Percentiles rank a stretch among this genome's conserved stretches.
These are phyloP conservation scores for Battus philenor DNA, from an alignment of 1,140 invertebrate species.

Conservation along the genomic window DNA sequence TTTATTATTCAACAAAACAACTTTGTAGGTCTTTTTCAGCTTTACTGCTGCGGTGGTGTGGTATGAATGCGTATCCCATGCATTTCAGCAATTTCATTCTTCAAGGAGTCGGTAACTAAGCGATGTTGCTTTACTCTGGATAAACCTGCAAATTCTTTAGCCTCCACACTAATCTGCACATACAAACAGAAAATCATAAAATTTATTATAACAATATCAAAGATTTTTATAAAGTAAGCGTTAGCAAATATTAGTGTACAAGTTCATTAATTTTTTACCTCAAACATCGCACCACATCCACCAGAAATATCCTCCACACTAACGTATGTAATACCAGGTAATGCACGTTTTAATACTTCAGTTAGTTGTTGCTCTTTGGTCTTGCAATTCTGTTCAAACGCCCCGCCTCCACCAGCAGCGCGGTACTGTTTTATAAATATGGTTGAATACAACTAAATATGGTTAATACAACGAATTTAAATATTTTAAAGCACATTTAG, in stretches of 20 bases:
- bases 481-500: too few relatives aligned
- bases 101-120: constrained; percentile 85
- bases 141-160: constrained; percentile 86
- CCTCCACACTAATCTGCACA: constrained; percentile 79
- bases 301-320: constrained; percentile 86
- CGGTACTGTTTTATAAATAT: too few relatives aligned
- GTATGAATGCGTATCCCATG: constrained; percentile 89
- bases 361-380: constrained; percentile 56
- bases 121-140: constrained; percentile 88
- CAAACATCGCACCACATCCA: constrained; percentile 93
- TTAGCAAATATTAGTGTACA: too few relatives aligned
- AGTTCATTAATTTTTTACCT: too few relatives aligned
- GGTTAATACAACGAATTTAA: too few relatives aligned
- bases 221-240: too few relatives aligned
- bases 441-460: too few relatives aligned
- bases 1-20: too few relatives aligned
- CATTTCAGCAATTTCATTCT: constrained; percentile 89
- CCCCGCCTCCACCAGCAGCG: constrained; percentile 36
- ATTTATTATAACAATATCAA: too few relatives aligned
- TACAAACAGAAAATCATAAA: too few relatives aligned
- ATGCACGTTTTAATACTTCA: constrained; percentile 72
- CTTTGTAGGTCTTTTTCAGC: too few relatives aligned
- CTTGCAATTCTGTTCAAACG: constrained; percentile 47
- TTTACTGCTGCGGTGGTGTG: constrained; percentile 59
- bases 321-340: constrained; percentile 81